A percentile compares a stretch with the other conserved stretches of the same genome.
Evolutionary conservation across 2,113 vertebrate species (phyloP).

Genomic region (Pelodiscus sinensis): DNA sequence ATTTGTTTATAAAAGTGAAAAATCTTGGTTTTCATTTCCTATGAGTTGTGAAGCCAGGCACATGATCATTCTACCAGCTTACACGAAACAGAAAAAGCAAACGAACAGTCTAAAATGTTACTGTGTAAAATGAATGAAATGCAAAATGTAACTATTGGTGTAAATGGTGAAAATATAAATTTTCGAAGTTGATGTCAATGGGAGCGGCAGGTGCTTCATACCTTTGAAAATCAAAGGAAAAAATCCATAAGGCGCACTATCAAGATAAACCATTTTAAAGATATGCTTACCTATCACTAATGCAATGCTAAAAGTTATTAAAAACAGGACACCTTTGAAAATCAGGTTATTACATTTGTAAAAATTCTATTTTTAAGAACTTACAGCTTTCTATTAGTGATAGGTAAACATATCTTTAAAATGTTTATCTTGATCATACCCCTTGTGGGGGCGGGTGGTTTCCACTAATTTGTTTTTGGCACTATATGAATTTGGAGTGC

Average conservation of each 20-base stretch:
- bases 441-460: not conserved
- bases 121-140: not conserved
- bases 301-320: too few relatives aligned
- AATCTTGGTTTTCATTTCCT: constrained; percentile 1
- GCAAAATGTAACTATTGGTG: not conserved
- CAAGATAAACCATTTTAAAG: too few relatives aligned
- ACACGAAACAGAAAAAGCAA: not conserved
- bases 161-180: not conserved
- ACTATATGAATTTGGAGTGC: not conserved
- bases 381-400: not conserved
- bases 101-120: not conserved
- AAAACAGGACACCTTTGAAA: not conserved
- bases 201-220: not conserved
- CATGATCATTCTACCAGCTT: not conserved
- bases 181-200: not conserved
- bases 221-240: not conserved
- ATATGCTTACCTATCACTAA: too few relatives aligned
- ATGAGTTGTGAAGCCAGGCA: not conserved
- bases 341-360: not conserved
- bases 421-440: not conserved
- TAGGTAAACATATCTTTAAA: not conserved
- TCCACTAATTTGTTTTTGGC: not conserved
- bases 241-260: too few relatives aligned
- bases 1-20: not conserved
- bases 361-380: not conserved